Evolutionary conservation across 1,140 invertebrate species (phyloP).

Genomic region (Diachasmimorpha longicaudata): DNA sequence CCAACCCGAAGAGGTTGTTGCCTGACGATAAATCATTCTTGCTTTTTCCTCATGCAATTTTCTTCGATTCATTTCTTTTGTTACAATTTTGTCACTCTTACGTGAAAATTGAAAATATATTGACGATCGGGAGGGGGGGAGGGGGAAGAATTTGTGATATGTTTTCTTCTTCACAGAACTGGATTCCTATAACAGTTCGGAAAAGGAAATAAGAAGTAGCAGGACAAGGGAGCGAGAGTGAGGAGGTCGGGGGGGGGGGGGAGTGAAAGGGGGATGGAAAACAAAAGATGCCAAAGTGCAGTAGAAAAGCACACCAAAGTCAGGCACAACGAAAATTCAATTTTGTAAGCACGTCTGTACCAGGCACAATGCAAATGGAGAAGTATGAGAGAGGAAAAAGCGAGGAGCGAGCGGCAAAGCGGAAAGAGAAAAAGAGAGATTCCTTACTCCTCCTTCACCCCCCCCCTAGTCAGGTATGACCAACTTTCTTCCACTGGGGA

Average conservation of each 20-base stretch:
- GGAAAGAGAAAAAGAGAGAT: constrained; percentile 12
- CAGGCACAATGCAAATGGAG: not conserved
- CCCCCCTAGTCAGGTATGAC: not conserved
- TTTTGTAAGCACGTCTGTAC: constrained; percentile 13
- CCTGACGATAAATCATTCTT: constrained; percentile 16
- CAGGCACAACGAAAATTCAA: constrained; percentile 13
- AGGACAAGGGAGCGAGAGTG: too few relatives aligned
- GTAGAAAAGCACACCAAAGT: not conserved
- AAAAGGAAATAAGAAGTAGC: not conserved
- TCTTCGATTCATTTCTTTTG: constrained; percentile 22
- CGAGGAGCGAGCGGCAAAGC: not conserved
- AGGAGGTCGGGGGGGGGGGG: not conserved
- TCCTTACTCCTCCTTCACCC: too few relatives aligned
- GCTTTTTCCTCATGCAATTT: constrained; percentile 21
- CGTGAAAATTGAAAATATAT: not conserved
- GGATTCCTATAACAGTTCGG: not conserved
- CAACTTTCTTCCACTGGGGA: constrained; percentile 1
- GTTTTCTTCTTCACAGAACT: not conserved
- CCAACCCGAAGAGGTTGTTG: not conserved
- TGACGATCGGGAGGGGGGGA: not conserved
- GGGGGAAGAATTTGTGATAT: not conserved
- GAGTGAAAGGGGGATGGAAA: not conserved
- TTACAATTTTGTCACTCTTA: not conserved
- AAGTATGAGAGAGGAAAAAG: not conserved
- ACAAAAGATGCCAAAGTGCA: not conserved